Conservation (phyloP, 2,888 invertebrate species). For the Sphaerolaimus hirsutus region DNA sequence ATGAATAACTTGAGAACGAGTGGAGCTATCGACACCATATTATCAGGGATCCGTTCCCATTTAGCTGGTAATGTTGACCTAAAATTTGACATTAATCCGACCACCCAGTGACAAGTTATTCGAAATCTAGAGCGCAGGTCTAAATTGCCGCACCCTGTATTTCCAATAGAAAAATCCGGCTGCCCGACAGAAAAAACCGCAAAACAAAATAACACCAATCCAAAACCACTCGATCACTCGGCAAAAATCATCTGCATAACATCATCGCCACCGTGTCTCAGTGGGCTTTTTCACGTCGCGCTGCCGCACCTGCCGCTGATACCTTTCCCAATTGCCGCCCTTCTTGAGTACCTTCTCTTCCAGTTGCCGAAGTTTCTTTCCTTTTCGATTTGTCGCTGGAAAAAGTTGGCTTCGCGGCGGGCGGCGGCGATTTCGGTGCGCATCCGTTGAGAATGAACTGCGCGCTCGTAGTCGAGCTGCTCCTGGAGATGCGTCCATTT, state of each 20-base stretch:
- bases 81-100: no score
- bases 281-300: conserved; percentile 4
- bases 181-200: no score
- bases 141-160: no score
- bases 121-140: no score
- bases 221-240: no score
- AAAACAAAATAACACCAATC: no score
- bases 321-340: conserved; percentile 18
- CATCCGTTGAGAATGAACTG: conserved; percentile 58
- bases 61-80: no score
- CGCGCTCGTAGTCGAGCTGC: conserved; percentile 67
- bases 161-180: no score
- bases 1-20: no score
- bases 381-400: conserved; percentile 39
- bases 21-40: no score
- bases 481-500: conserved; percentile 89
- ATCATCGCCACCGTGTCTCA: conserved; percentile 5
- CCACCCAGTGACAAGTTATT: no score
- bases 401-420: conserved; percentile 64
- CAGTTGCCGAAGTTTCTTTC: conserved; percentile 16
- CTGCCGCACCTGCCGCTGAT: conserved; percentile 16
- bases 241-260: conserved; percentile 11
- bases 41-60: no score
- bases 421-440: conserved; percentile 66
- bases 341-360: conserved; percentile 19